phyloP scores from a whole-genome alignment of 2,113 vertebrate species.

The Arvicanthis niloticus region DNA sequence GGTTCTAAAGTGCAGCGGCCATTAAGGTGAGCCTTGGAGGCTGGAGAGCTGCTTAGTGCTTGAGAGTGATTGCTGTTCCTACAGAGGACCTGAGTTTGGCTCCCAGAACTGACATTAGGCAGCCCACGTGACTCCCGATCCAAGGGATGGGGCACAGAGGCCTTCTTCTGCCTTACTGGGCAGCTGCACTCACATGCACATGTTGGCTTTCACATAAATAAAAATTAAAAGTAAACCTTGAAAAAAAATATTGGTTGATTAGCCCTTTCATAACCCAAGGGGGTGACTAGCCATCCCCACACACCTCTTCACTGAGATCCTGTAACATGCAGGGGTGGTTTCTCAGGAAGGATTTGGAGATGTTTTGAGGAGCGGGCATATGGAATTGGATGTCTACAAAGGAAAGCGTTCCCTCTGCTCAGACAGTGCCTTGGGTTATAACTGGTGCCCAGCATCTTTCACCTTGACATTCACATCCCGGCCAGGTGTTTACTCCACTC shows the following conservation, averaged over 20 bases:
- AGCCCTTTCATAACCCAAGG: neutral
- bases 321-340: neutral
- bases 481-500: neutral
- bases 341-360: neutral
- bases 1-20: neutral
- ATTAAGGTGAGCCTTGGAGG: neutral
- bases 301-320: neutral
- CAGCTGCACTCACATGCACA: neutral
- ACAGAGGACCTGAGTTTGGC: neutral
- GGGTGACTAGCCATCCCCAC: too few relatives aligned
- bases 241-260: neutral
- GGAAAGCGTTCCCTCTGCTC: neutral
- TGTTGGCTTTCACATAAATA: neutral
- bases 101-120: neutral
- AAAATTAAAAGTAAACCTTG: neutral
- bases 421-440: neutral
- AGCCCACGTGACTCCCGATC: too few relatives aligned
- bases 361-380: neutral
- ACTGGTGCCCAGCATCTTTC: too few relatives aligned
- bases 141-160: neutral
- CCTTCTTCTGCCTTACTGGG: neutral
- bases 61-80: neutral
- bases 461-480: neutral
- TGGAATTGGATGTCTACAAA: neutral
- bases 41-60: neutral